Evolutionary conservation across 2,888 invertebrate species (phyloP), one percentile per base, ranked within the genome.

Genomic region (Osmoderma eremita): DNA sequence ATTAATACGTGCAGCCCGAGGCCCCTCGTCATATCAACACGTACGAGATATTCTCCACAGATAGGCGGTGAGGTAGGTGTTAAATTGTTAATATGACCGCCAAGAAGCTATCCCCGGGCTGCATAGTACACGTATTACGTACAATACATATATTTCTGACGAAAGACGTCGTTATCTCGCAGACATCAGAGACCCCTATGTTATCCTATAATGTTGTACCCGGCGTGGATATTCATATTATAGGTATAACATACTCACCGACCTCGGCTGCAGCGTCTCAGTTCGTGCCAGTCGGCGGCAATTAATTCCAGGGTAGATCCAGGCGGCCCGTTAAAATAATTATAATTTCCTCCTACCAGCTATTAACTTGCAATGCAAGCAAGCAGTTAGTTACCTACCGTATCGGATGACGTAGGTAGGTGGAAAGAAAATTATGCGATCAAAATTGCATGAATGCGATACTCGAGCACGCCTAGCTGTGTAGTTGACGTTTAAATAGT

Each of bases 281-380:
- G 30, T 56, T 45, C 58, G 41, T 51, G 51, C 58, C 48, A 65
- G 70, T 64, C 48, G 45, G 65, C 54, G 58, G 69, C 70, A 69
- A 72, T 73, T 72, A 73, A 71, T 71, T 70, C 70, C 62, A 69
- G 69, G 70, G 71, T 70, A 72, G 70, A 70, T 69, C 66, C 62
- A 65, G 8, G 30, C 62, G 64, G 69, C 63, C 68, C 62, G 63
- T 65, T 67, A 61, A 69, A 67, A 70, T 70, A 70, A 72, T 69
- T 72, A 70, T 70, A 69, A 72, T 70, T 72, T 72, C 51, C 45
- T 56, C 30, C 56, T 38, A 17, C 38, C 30, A 41, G 48, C 20
- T 41, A 63, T 63, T 63, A 63, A 39, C 13, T 63, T 62, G 38
- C 38, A 39, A 39, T 36, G 13, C 12, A 49, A 4, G 22, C n/a